Base-by-base conservation (phyloP, 2,888 invertebrate species). In the Biston stratarius region DNA sequence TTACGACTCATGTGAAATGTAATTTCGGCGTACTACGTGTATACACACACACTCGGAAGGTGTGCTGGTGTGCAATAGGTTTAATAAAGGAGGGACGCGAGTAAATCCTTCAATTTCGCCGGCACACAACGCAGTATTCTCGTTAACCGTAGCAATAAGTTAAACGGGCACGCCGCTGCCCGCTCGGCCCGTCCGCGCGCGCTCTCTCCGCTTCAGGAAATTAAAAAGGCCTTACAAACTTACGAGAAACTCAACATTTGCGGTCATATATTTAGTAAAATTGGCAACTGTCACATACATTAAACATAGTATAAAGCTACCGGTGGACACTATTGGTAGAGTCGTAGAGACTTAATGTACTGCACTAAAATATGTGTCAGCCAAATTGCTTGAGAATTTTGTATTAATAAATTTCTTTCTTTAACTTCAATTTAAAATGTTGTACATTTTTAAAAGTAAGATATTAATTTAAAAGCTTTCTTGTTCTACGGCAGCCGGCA, bases 51-150 rank as follows among this genome's bases (percentile, higher is more conserved):
- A 83, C 67, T 76, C 72, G 78, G 86, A 55, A 60, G 63, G 67
- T 64, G 67, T 60, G 63, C 55, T 64, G 63, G 93, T 91, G 92
- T 92, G 92, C 93, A 92, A 88, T 92, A 91, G 90, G 92, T 92
- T 94, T 94, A 94, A 94, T 94, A 94, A 93, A 94, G 93, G 92
- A 92, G 92, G 93, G 93, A 91, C 92, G 91, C 88, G 88, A 93
- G 93, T 94, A 94, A 94, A 94, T 93, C 93, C 93, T 93, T 93
- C 92, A 94, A 92, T 93, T 94, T 92, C 89, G 93, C 88, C 90
- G 90, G 92, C 92, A 90, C 89, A 92, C 93, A 90, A 89, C 92
- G 92, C 91, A 91, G 92, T 90, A 91, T 93, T 92, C 93, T 92
- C 93, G 93, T 94, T 94, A 93, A 92, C 92, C 88, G 92, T 91